Conservation (phyloP, 2,113 vertebrate genomes). For the Parotia lawesii region DNA sequence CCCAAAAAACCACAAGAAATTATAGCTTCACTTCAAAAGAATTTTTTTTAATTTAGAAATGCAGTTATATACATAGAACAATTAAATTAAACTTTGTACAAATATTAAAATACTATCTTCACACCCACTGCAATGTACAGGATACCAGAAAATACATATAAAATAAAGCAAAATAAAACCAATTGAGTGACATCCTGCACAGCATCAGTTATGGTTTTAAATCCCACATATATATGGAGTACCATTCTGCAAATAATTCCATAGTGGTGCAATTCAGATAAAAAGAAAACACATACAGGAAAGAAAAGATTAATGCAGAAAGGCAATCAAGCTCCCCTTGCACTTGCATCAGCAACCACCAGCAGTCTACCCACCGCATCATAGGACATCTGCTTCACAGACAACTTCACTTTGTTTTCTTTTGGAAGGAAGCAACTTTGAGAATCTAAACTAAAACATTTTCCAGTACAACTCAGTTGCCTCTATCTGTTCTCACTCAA, state of each 20-base stretch:
- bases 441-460: background rate
- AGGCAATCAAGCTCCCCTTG: constrained; percentile 37
- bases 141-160: constrained; percentile 80
- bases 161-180: constrained; percentile 79
- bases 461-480: background rate
- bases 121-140: constrained; percentile 97
- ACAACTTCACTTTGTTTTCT: background rate
- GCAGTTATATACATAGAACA: constrained; percentile 99
- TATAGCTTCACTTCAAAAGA: constrained; percentile 82
- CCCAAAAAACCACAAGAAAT: background rate
- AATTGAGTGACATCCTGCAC: constrained; percentile 74
- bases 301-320: constrained; percentile 49
- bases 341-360: constrained; percentile 2
- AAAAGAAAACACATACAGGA: background rate
- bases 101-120: constrained; percentile 99
- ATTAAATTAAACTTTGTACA: constrained; percentile 99
- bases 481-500: background rate
- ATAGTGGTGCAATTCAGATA: constrained; percentile 64
- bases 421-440: background rate
- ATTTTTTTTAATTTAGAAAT: constrained; percentile 99
- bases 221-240: constrained; percentile 62
- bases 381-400: background rate
- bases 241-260: constrained; percentile 72
- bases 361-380: background rate
- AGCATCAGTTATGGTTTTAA: constrained; percentile 54